These are phyloP conservation scores for Leptobrachium ailaonicum DNA, from an alignment of 2,113 vertebrate species.

Conservation along the genomic window DNA sequence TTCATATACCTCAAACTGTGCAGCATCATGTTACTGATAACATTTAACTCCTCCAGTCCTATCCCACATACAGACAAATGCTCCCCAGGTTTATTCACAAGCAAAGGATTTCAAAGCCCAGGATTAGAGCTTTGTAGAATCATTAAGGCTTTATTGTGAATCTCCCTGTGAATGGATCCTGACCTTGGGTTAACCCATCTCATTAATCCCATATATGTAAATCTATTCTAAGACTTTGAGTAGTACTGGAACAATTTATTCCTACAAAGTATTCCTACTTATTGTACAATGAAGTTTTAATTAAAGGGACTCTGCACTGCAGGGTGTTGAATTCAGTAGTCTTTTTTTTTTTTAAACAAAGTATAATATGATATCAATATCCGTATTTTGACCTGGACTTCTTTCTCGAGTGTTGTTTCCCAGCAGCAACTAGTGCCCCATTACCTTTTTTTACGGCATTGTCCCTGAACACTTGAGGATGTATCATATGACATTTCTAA, in stretches of 20 bases:
- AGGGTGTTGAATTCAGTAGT: too few relatives aligned
- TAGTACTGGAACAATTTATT: neutral
- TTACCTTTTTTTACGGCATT: too few relatives aligned
- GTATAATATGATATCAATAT: too few relatives aligned
- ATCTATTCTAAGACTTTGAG: neutral
- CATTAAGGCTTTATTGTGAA: constrained; percentile 20
- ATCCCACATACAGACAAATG: constrained; percentile 30
- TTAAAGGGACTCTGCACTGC: too few relatives aligned
- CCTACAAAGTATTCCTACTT: too few relatives aligned
- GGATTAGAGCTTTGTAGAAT: constrained; percentile 30
- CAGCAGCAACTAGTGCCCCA: too few relatives aligned
- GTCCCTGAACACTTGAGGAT: too few relatives aligned
- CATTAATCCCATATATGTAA: constrained; percentile 38
- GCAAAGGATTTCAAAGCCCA: constrained; percentile 19
- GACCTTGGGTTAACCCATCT: constrained; percentile 39
- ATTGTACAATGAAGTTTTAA: too few relatives aligned
- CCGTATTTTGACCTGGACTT: too few relatives aligned
- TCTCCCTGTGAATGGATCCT: constrained; percentile 6
- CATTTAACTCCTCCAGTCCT: constrained; percentile 22
- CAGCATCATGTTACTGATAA: constrained; percentile 62
- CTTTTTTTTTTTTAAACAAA: too few relatives aligned
- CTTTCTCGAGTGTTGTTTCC: too few relatives aligned
- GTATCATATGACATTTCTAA: too few relatives aligned
- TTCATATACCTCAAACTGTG: constrained; percentile 72
- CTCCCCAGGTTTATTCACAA: constrained; percentile 19